A percentile compares a stretch with the other conserved stretches of the same genome.
Conservation (phyloP, 1,140 invertebrate genomes). For the Ceratosolen fusciceps region DNA sequence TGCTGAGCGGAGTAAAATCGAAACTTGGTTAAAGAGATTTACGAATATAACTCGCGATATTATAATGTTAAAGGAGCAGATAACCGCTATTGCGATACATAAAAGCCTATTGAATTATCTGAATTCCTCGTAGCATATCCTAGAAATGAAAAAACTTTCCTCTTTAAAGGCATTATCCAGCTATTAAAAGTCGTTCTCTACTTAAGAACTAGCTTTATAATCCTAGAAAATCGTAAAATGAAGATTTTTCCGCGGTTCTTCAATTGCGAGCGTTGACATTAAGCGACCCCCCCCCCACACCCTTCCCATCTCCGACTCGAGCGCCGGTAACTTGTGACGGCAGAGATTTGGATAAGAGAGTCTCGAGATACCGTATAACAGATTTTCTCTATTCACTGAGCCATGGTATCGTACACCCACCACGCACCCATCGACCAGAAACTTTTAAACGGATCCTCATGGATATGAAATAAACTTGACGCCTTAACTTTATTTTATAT, state of each 20-base stretch:
- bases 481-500: too few relatives aligned
- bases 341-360: conserved; percentile 1
- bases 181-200: neutral
- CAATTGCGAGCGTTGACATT: neutral
- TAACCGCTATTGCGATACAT: too few relatives aligned
- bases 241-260: neutral
- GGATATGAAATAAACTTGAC: neutral
- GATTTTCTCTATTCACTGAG: neutral
- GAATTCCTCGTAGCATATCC: neutral
- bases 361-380: neutral
- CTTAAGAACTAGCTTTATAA: neutral
- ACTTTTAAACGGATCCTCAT: neutral
- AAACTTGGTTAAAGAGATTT: too few relatives aligned
- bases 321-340: conserved; percentile 2
- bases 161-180: neutral
- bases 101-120: neutral
- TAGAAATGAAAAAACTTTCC: neutral
- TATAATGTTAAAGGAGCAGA: too few relatives aligned
- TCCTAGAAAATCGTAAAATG: neutral
- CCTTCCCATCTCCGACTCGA: too few relatives aligned
- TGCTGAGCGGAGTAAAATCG: too few relatives aligned
- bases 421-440: neutral
- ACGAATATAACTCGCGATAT: too few relatives aligned
- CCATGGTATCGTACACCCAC: neutral
- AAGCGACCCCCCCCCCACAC: too few relatives aligned